Conservation (phyloP, 2,797 vertebrate species). For the Pteronotus mesoamericanus region DNA sequence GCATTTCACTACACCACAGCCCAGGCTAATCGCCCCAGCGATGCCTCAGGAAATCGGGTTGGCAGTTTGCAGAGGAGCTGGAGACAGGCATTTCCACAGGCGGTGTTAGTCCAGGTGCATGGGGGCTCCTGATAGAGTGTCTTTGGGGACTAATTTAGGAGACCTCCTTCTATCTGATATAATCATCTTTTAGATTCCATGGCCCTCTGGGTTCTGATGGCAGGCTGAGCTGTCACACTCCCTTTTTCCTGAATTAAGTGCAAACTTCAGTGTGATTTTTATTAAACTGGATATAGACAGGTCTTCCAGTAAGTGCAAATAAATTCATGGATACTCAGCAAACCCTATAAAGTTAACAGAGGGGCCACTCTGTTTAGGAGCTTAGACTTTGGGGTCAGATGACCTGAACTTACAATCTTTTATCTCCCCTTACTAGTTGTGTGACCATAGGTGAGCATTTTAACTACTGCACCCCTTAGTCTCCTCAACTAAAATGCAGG, state of each 20-base stretch:
- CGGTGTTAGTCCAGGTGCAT: neutral
- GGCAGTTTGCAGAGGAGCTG: neutral
- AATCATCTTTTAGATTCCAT: neutral
- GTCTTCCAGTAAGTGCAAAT: neutral
- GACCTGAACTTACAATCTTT: neutral
- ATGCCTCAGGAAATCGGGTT: neutral
- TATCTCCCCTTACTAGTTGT: neutral
- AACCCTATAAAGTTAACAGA: neutral
- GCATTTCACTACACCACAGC: neutral
- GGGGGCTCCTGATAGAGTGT: neutral
- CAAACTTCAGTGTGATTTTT: neutral
- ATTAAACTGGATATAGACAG: slow-evolving; percentile 8
- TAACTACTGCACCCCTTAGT: neutral
- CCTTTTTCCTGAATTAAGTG: neutral
- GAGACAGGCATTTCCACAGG: neutral
- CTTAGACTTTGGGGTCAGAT: neutral
- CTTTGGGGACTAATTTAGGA: neutral
- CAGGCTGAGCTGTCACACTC: neutral
- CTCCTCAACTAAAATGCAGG: neutral
- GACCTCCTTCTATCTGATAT: neutral
- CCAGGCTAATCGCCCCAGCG: neutral
- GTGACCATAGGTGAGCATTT: neutral
- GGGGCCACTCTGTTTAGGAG: neutral
- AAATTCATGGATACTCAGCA: neutral
- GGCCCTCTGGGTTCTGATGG: neutral